Evolutionary conservation across 2,888 invertebrate genomes (phyloP).

Genomic region (Pyrrhia umbra): DNA sequence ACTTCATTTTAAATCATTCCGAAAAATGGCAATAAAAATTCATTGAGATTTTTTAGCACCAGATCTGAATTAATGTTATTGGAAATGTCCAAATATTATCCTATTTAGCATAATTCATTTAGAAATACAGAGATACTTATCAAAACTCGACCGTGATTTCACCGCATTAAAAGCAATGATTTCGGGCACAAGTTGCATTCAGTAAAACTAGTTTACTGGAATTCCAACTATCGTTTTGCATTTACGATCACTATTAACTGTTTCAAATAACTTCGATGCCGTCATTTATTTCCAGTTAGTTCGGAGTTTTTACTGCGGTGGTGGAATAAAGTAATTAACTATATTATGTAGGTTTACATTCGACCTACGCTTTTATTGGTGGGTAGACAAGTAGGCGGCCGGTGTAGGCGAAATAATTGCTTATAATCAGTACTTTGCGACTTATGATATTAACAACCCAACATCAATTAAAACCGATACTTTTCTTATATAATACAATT

Average conservation of each 20-base stretch:
- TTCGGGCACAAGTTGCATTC: constrained; percentile 38
- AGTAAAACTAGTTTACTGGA: constrained; percentile 46
- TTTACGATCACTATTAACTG: constrained; percentile 54
- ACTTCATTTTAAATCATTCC: too few relatives aligned
- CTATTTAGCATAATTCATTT: too few relatives aligned
- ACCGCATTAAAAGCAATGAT: constrained; percentile 18
- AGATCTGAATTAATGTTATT: too few relatives aligned
- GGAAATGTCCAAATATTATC: too few relatives aligned
- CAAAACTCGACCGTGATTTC: not conserved
- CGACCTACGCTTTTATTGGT: constrained; percentile 40
- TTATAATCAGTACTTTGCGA: constrained; percentile 26
- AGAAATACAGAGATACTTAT: not conserved
- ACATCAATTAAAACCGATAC: constrained; percentile 9
- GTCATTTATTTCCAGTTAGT: constrained; percentile 44
- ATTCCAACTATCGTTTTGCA: constrained; percentile 41
- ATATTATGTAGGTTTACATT: constrained; percentile 46
- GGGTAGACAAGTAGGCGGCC: constrained; percentile 31
- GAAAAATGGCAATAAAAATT: too few relatives aligned
- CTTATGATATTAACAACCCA: constrained; percentile 28
- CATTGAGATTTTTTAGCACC: too few relatives aligned
- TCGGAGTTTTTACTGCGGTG: constrained; percentile 43
- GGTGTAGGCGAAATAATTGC: constrained; percentile 49
- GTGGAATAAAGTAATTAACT: constrained; percentile 50
- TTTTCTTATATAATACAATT: not conserved
- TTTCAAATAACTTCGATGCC: constrained; percentile 45